Evolutionary conservation across 2,888 invertebrate genomes (phyloP).

Genomic region (Pomacea canaliculata): DNA sequence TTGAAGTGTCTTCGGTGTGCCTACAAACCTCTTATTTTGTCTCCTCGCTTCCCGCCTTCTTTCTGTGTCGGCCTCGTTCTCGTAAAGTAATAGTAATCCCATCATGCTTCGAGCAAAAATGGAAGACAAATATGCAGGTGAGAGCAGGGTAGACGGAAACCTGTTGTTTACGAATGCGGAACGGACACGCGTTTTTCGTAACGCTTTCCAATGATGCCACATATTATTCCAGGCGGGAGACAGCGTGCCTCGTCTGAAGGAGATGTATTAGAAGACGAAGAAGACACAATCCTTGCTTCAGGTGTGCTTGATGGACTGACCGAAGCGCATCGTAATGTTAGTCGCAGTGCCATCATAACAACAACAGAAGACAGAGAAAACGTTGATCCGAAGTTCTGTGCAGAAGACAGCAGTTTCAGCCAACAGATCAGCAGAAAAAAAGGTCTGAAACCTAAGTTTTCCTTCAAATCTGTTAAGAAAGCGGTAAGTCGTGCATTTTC

Average conservation of each 20-base stretch:
- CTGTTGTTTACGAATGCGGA: constrained; percentile 23
- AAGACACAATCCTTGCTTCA: constrained; percentile 28
- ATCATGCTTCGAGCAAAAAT: constrained; percentile 29
- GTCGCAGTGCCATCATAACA: constrained; percentile 37
- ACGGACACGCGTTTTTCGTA: constrained; percentile 10
- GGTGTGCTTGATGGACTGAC: constrained; percentile 28
- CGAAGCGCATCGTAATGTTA: constrained; percentile 39
- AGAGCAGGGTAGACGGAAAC: constrained; percentile 16
- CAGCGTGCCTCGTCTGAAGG: constrained; percentile 53
- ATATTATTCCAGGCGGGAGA: constrained; percentile 51
- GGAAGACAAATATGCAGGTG: constrained; percentile 31
- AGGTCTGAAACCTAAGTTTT: constrained; percentile 35
- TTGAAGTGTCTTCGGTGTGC: too few relatives aligned
- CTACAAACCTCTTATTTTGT: too few relatives aligned
- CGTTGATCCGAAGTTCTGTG: constrained; percentile 12
- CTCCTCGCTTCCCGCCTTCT: too few relatives aligned
- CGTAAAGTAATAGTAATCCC: constrained; percentile 24
- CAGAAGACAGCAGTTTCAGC: not conserved
- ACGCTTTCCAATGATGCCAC: constrained; percentile 29
- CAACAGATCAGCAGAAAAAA: constrained; percentile 13
- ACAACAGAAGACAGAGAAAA: constrained; percentile 26
- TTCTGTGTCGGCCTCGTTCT: constrained; percentile 26
- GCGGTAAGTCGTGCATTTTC: constrained; percentile 46
- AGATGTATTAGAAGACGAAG: constrained; percentile 50
- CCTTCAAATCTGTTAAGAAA: constrained; percentile 55